phyloP scores from a whole-genome alignment of 1,140 invertebrate genomes.

The Chionoecetes opilio region DNA sequence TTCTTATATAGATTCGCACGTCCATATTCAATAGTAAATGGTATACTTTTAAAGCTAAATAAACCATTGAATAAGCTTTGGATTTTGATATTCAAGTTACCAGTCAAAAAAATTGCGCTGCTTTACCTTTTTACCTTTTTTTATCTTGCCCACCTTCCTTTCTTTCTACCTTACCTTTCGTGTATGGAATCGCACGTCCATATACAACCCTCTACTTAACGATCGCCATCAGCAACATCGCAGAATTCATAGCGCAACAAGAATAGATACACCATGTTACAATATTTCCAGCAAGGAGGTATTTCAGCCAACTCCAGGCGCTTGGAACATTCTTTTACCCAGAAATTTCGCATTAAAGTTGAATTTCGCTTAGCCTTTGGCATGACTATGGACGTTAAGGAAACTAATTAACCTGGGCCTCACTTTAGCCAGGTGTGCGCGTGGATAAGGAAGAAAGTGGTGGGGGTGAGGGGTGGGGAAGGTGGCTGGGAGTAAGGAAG shows the following conservation, averaged over 20 bases:
- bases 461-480: not conserved
- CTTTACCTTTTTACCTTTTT: too few relatives aligned
- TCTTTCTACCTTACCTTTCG: too few relatives aligned
- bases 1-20: too few relatives aligned
- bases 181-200: too few relatives aligned
- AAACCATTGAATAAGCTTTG: too few relatives aligned
- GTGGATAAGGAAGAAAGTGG: not conserved
- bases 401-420: slow-evolving; percentile 29
- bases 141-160: too few relatives aligned
- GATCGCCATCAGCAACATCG: not conserved
- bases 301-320: not conserved
- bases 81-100: too few relatives aligned
- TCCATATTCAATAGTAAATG: too few relatives aligned
- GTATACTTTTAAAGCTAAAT: too few relatives aligned
- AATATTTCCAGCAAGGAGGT: not conserved
- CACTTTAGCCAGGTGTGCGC: not conserved
- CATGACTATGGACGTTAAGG: not conserved
- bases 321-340: not conserved
- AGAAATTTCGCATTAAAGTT: not conserved
- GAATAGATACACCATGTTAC: not conserved
- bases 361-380: not conserved
- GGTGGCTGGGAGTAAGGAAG: too few relatives aligned
- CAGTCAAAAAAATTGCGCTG: too few relatives aligned
- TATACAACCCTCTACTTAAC: too few relatives aligned
- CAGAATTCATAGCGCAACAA: not conserved